Conservation (phyloP, 2,797 vertebrate genomes). For the Toxotes lorentzi region DNA sequence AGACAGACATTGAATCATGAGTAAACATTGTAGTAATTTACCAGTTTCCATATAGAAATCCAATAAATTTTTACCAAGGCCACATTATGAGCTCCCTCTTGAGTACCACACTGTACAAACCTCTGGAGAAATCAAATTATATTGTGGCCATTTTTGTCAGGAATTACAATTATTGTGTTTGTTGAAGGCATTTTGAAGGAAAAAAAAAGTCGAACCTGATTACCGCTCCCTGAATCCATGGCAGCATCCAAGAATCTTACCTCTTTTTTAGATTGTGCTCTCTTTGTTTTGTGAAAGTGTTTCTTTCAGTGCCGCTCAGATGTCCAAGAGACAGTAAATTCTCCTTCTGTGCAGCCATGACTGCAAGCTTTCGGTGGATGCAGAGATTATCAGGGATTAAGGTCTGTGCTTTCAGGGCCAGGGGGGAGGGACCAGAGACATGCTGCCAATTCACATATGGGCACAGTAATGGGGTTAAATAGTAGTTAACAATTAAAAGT, state of each 20-base stretch:
- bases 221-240: background rate
- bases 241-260: conserved; percentile 59
- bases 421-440: conserved; percentile 61
- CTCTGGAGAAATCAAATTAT: background rate
- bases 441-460: conserved; percentile 16
- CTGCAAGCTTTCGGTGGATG: conserved; percentile 46
- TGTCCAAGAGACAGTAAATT: conserved; percentile 57
- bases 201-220: background rate
- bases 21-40: background rate
- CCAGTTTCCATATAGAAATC: background rate
- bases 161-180: background rate
- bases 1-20: background rate
- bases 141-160: background rate
- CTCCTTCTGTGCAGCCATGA: conserved; percentile 67
- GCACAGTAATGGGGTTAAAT: background rate
- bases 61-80: background rate
- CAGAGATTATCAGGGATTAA: conserved; percentile 86
- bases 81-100: background rate
- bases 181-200: background rate
- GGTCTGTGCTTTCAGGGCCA: conserved; percentile 35
- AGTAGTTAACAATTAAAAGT: background rate
- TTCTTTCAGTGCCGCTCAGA: conserved; percentile 44
- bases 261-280: conserved; percentile 54
- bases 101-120: background rate
- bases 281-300: conserved; percentile 50